Conservation (phyloP, 2,113 vertebrate species). For the Camelus dromedarius region DNA sequence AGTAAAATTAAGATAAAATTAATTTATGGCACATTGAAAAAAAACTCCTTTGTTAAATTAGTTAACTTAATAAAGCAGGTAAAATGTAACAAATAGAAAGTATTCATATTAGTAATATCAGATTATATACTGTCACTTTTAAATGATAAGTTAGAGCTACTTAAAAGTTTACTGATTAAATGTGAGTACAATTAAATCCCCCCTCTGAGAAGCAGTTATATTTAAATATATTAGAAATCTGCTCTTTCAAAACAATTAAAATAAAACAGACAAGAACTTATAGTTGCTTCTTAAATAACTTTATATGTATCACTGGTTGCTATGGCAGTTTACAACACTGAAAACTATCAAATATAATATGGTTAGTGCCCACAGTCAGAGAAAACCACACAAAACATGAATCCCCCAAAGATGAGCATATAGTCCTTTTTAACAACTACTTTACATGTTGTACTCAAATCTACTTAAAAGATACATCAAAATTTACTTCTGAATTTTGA, state of each 20-base stretch:
- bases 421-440: constrained; percentile 56
- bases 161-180: constrained; percentile 71
- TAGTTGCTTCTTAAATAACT: constrained; percentile 73
- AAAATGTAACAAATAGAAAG: constrained; percentile 50
- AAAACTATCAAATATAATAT: constrained; percentile 78
- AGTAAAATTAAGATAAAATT: constrained; percentile 40
- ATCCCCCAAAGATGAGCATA: constrained; percentile 68
- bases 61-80: constrained; percentile 38
- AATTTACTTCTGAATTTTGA: constrained; percentile 65
- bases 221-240: constrained; percentile 76
- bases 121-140: constrained; percentile 68
- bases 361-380: constrained; percentile 60
- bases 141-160: constrained; percentile 68
- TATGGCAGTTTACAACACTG: constrained; percentile 77
- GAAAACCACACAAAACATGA: constrained; percentile 75
- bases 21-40: neutral
- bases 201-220: constrained; percentile 54
- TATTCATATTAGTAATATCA: constrained; percentile 73
- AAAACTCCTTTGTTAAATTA: constrained; percentile 47
- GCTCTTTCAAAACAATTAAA: constrained; percentile 74
- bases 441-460: constrained; percentile 23
- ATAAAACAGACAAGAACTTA: constrained; percentile 76
- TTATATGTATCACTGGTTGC: constrained; percentile 79
- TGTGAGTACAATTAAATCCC: constrained; percentile 44
- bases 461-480: constrained; percentile 25